Conservation (phyloP, 2,113 vertebrate genomes). For the Tetrax tetrax region DNA sequence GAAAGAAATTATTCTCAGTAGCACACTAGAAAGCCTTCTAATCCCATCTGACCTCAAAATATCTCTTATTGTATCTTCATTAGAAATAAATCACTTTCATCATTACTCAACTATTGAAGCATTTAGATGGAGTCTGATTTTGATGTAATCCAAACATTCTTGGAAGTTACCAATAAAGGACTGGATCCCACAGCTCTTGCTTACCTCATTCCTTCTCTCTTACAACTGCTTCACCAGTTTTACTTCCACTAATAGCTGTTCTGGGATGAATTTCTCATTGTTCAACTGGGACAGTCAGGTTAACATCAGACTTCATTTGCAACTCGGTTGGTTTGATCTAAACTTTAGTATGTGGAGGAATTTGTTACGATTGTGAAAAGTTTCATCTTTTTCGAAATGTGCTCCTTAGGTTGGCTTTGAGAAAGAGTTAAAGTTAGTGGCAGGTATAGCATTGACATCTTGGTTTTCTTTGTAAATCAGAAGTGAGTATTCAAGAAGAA, state of each 20-base stretch:
- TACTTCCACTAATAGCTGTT: background rate
- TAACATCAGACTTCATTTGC: background rate
- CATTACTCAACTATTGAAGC: background rate
- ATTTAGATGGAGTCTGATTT: background rate
- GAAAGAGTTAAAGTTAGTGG: background rate
- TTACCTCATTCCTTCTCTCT: background rate
- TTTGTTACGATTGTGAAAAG: background rate
- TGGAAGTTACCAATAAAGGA: background rate
- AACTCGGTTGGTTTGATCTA: background rate
- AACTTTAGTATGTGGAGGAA: background rate
- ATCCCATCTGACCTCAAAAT: background rate
- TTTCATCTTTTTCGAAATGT: background rate
- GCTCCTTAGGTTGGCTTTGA: background rate
- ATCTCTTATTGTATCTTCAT: background rate
- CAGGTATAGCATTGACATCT: rapidly evolving
- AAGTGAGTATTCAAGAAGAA: background rate
- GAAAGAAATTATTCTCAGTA: background rate
- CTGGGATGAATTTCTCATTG: background rate
- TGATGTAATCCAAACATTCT: background rate
- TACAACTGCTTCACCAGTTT: background rate
- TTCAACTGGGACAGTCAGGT: rapidly evolving
- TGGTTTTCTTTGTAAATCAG: background rate
- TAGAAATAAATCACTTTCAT: background rate
- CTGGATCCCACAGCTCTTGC: background rate
- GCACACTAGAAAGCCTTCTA: background rate